Conservation (phyloP, 2,113 vertebrate species). For the Ursus arctos region DNA sequence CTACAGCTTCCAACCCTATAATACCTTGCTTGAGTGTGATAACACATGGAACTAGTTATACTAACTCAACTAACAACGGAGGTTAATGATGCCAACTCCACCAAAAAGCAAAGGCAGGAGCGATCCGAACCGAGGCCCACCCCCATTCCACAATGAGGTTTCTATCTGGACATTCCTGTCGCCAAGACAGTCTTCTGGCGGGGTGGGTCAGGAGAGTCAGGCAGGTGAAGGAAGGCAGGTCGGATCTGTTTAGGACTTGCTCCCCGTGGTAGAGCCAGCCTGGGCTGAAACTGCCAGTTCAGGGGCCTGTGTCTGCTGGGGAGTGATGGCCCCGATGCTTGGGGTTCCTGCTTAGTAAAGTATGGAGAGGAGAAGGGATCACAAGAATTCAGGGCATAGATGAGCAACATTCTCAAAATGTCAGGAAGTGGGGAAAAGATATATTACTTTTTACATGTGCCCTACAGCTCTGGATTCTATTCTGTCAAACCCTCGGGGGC, state of each 20-base stretch:
- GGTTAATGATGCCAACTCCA: fast-evolving
- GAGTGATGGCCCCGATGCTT: fast-evolving
- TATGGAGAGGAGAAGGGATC: fast-evolving
- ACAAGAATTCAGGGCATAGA: background rate
- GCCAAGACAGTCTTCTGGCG: background rate
- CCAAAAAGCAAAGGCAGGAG: background rate
- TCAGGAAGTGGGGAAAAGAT: background rate
- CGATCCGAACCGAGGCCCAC: fast-evolving
- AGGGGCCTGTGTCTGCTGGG: fast-evolving
- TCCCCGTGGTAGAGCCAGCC: background rate
- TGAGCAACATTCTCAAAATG: background rate
- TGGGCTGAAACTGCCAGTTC: background rate
- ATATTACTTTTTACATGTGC: background rate
- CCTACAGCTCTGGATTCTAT: background rate
- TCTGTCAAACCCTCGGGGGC: background rate
- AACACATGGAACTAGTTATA: background rate
- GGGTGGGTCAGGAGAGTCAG: background rate
- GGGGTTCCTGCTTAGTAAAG: background rate
- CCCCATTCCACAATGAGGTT: fast-evolving
- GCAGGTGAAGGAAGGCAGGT: background rate
- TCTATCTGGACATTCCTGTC: background rate
- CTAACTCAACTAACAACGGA: background rate
- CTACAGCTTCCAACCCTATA: background rate
- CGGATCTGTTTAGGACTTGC: background rate
- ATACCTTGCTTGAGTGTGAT: fast-evolving